A percentile compares a stretch with the other conserved stretches of the same genome.
Conservation (phyloP, 2,888 invertebrate genomes). For the Volucella zonaria region DNA sequence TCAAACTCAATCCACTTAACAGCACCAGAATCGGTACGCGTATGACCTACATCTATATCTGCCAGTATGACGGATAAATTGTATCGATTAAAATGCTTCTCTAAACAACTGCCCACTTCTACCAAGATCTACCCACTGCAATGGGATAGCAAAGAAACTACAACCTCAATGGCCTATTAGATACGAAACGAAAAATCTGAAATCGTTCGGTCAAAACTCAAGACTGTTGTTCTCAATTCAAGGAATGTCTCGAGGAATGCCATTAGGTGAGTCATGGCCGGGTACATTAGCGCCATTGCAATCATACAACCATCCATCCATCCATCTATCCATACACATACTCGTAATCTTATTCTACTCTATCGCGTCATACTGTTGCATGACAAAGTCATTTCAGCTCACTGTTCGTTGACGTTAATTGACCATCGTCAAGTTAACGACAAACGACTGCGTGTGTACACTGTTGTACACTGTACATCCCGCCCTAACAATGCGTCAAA, state of each 20-base stretch:
- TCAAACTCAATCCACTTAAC: too few relatives aligned
- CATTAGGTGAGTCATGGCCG: slow-evolving; percentile 62
- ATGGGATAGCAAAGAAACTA: slow-evolving; percentile 4
- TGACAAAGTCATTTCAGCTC: slow-evolving; percentile 34
- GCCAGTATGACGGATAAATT: slow-evolving; percentile 34
- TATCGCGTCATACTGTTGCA: slow-evolving; percentile 21
- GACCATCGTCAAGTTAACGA: slow-evolving; percentile 1
- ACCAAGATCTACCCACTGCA: not conserved
- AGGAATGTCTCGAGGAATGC: slow-evolving; percentile 48
- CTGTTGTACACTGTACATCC: not conserved
- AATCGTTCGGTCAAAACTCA: too few relatives aligned
- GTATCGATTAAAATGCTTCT: slow-evolving; percentile 36
- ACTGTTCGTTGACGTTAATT: slow-evolving; percentile 46
- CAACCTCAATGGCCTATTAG: slow-evolving; percentile 37
- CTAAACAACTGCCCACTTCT: not conserved
- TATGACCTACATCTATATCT: slow-evolving; percentile 31
- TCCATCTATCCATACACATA: not conserved
- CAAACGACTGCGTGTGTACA: not conserved
- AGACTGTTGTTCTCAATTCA: slow-evolving; percentile 22
- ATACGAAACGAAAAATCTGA: slow-evolving; percentile 2
- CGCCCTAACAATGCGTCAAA: slow-evolving; percentile 11
- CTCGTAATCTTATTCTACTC: not conserved
- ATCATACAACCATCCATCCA: not conserved
- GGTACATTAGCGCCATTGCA: slow-evolving; percentile 14
- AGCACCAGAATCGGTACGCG: not conserved